Evolutionary conservation across 2,888 invertebrate genomes (phyloP).

Genomic region (Synergus itoensis): DNA sequence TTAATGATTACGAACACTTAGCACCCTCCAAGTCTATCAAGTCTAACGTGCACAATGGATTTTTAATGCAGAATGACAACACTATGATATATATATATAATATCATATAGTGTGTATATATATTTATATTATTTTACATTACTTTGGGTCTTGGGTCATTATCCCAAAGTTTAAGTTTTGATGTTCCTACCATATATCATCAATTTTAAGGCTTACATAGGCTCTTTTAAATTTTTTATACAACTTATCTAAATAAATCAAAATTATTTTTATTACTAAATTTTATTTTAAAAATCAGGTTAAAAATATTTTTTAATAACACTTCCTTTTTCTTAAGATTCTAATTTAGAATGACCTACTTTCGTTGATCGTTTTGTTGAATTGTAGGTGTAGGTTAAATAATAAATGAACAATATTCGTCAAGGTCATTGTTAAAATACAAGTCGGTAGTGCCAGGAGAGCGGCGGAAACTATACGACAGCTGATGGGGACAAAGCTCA

Average conservation of each 20-base stretch:
- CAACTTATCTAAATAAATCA: too few species aligned
- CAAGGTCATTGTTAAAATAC: constrained; percentile 61
- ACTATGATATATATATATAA: background rate
- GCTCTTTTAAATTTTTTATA: too few species aligned
- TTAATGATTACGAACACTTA: background rate
- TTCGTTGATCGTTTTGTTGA: background rate
- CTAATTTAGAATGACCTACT: background rate
- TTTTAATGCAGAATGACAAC: background rate
- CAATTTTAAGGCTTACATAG: too few species aligned
- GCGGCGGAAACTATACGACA: constrained; percentile 67
- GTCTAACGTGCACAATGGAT: background rate
- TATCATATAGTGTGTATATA: too few species aligned
- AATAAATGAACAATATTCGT: constrained; percentile 40
- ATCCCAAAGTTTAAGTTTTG: too few species aligned
- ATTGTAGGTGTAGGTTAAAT: background rate
- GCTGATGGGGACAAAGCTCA: constrained; percentile 69
- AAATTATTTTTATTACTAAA: too few species aligned
- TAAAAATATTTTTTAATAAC: too few species aligned
- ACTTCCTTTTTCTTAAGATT: background rate
- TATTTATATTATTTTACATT: too few species aligned
- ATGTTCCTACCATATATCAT: too few species aligned
- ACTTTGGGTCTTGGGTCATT: too few species aligned
- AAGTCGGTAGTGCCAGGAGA: constrained; percentile 69
- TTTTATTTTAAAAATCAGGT: too few species aligned
- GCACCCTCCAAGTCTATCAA: background rate